Base-by-base conservation (phyloP, 2,888 invertebrate genomes). In the Spilosoma lubricipeda region DNA sequence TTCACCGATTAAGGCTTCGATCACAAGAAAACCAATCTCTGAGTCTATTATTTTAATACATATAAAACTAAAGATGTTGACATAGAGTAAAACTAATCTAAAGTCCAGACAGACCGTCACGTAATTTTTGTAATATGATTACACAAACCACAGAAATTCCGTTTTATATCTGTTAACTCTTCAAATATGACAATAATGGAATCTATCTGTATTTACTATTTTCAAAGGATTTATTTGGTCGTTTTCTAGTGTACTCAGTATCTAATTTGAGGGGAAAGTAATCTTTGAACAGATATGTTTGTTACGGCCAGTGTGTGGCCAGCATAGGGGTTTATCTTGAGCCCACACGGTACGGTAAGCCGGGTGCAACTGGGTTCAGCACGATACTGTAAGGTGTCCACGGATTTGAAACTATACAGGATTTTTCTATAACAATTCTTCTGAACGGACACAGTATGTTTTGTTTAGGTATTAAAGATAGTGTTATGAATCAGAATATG, bases 311-410 rank as follows among this genome's bases (percentile, higher is more conserved):
- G 72, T 78, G 77, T 76, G 77, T 76, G 84, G 85, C 84, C 82
- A 83, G 80, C 72, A 80, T 59, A 71, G 63, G 79, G 85, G 80
- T 79, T 89, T 88, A 88, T 89, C 87, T 84, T 73, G 75, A 72
- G 78, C 80, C 77, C 86, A 81, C 85, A 86, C 82, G 78, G 82
- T 70, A 68, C 76, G 42, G 70, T 89, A 90, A 90, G 87, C 90
- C 85, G 80, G 77, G 84, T 85, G 88, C 90, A 87, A 85, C 86
- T 71, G 66, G 69, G 75, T 76, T 81, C 80, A 86, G 87, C 90
- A 90, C 89, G 90, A 70, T 72, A 73, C 36, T 42, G 36, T 80
- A 75, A n/a, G 66, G 79, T 76, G 74, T 48, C 86, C 80, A 86
- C 33, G 30, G 2, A 70, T 80, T 79, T 20, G 7, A 3, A 11